These are phyloP conservation scores for Centrocercus urophasianus DNA, from an alignment of 2,113 vertebrate genomes.

Conservation along the genomic window DNA sequence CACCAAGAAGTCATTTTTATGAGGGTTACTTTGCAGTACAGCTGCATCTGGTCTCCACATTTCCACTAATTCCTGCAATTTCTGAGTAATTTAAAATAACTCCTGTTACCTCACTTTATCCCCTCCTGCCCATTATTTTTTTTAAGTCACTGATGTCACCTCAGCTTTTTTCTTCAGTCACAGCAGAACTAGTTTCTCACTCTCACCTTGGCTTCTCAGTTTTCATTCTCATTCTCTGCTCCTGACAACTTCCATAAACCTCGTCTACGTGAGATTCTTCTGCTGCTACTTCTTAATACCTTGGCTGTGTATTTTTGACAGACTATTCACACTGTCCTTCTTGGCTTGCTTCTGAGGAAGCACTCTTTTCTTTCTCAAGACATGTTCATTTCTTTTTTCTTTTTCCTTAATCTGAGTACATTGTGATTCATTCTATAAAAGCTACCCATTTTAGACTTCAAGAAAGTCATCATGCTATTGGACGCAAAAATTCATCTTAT, in stretches of 20 bases:
- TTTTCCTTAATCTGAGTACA: background rate
- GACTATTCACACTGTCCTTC: background rate
- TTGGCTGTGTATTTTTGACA: background rate
- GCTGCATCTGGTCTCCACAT: slow-evolving; percentile 70
- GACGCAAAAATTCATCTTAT: background rate
- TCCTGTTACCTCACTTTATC: slow-evolving; percentile 68
- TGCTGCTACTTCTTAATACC: background rate
- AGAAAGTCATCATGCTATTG: background rate
- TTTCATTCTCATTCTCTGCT: slow-evolving; percentile 8
- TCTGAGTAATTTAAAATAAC: slow-evolving; percentile 66
- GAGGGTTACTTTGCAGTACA: background rate
- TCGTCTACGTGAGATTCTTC: slow-evolving; percentile 16
- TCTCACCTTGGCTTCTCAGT: slow-evolving; percentile 26
- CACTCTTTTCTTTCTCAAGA: background rate
- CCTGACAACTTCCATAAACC: background rate
- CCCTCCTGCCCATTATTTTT: slow-evolving; percentile 34
- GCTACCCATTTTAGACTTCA: background rate
- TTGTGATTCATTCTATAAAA: background rate
- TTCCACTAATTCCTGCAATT: slow-evolving; percentile 58
- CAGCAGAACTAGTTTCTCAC: slow-evolving; percentile 18
- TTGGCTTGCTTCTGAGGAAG: background rate
- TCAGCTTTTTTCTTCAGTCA: slow-evolving; percentile 36
- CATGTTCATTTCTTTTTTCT: background rate
- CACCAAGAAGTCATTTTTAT: slow-evolving; percentile 46
- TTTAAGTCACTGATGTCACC: slow-evolving; percentile 46